A percentile compares a stretch with the other conserved stretches of the same genome.
These are phyloP conservation scores for Pseudomyrmex sp. DNA, from an alignment of 1,140 invertebrate genomes.

Conservation along the genomic window DNA sequence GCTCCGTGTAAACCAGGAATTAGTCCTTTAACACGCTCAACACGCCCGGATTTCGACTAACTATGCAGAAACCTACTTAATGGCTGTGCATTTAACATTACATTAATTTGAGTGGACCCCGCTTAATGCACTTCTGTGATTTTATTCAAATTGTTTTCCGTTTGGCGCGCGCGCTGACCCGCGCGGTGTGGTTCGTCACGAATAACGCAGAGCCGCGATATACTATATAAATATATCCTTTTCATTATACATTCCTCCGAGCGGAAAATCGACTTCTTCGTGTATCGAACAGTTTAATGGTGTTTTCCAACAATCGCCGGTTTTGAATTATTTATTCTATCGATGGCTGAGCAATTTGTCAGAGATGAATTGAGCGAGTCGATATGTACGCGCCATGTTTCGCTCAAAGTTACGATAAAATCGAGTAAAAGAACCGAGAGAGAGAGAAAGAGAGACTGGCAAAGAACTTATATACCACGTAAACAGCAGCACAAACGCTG, in stretches of 20 bases:
- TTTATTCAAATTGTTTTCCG: slow-evolving; percentile 8
- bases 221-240: not conserved
- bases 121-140: slow-evolving; percentile 4
- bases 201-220: no score
- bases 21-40: slow-evolving; percentile 44
- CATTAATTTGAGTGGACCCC: not conserved
- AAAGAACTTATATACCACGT: not conserved
- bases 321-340: not conserved
- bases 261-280: not conserved
- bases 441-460: not conserved
- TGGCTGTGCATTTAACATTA: slow-evolving; percentile 17
- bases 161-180: not conserved
- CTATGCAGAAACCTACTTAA: slow-evolving; percentile 36
- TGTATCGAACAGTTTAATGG: not conserved
- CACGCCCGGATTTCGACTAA: slow-evolving; percentile 27
- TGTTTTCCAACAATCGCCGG: not conserved
- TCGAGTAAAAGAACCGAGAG: not conserved
- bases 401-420: not conserved
- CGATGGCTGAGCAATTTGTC: not conserved
- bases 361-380: slow-evolving; percentile 12
- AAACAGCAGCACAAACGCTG: not conserved
- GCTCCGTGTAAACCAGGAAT: slow-evolving; percentile 39
- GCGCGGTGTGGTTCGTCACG: no score
- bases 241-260: not conserved
- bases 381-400: not conserved